Percentiles rank a stretch among this genome's conserved stretches.
Conservation (phyloP, 1,140 invertebrate species). For the Procambarus clarkii region DNA sequence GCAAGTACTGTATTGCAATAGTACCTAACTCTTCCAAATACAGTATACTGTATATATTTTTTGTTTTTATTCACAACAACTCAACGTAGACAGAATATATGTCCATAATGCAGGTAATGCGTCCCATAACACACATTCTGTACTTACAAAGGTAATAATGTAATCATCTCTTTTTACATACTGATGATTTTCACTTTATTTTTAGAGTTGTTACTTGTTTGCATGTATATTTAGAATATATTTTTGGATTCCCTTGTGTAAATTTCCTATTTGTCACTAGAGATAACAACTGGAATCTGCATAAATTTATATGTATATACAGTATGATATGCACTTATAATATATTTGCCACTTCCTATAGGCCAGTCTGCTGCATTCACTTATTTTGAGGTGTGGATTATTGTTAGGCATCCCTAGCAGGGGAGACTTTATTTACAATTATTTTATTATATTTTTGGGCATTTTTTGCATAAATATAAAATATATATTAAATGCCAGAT, state of each 20-base stretch:
- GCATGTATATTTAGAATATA: conserved; percentile 16
- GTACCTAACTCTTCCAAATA: neutral
- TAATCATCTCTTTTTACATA: neutral
- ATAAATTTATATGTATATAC: neutral
- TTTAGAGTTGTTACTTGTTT: conserved; percentile 19
- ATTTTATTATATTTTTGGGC: neutral
- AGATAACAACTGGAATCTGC: neutral
- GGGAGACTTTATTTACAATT: neutral
- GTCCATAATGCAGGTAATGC: neutral
- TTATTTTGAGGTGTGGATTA: neutral
- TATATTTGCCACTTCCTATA: neutral
- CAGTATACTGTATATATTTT: neutral
- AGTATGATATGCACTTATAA: neutral
- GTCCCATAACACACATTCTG: neutral
- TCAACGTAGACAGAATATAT: neutral
- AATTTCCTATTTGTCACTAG: neutral
- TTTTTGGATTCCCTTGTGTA: conserved; percentile 21
- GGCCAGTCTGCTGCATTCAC: neutral
- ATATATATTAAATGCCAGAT: neutral
- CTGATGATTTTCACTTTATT: conserved; percentile 9
- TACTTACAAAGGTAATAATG: neutral
- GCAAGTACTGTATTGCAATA: neutral
- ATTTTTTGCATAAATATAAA: neutral
- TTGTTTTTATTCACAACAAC: neutral
- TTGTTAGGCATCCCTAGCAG: too few relatives aligned